Evolutionary conservation across 2,888 invertebrate species (phyloP).

Genomic region (Bimastos eiseni): DNA sequence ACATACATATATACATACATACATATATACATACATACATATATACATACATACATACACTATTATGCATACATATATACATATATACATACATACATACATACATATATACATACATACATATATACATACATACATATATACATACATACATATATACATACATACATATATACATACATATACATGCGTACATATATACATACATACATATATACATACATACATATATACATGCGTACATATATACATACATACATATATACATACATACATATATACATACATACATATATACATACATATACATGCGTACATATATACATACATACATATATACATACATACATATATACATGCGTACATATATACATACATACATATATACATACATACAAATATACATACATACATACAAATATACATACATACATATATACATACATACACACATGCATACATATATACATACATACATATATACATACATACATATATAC

Average conservation of each 20-base stretch:
- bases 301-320: conserved; percentile 23
- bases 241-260: background rate
- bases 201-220: conserved; percentile 20
- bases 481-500: background rate
- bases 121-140: conserved; percentile 30
- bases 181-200: conserved; percentile 29
- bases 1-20: background rate
- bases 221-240: background rate
- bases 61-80: conserved; percentile 23
- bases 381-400: conserved; percentile 24
- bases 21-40: conserved; percentile 2
- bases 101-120: conserved; percentile 24
- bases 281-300: conserved; percentile 29
- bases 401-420: conserved; percentile 24
- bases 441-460: conserved; percentile 28
- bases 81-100: conserved; percentile 28
- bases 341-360: conserved; percentile 25
- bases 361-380: conserved; percentile 29
- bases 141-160: conserved; percentile 35
- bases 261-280: conserved; percentile 25
- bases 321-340: conserved; percentile 27
- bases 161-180: conserved; percentile 27
- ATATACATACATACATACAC: conserved; percentile 25
- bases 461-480: conserved; percentile 25
- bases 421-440: conserved; percentile 30